Conservation (phyloP, 2,113 vertebrate genomes). For the Callipepla californica region DNA sequence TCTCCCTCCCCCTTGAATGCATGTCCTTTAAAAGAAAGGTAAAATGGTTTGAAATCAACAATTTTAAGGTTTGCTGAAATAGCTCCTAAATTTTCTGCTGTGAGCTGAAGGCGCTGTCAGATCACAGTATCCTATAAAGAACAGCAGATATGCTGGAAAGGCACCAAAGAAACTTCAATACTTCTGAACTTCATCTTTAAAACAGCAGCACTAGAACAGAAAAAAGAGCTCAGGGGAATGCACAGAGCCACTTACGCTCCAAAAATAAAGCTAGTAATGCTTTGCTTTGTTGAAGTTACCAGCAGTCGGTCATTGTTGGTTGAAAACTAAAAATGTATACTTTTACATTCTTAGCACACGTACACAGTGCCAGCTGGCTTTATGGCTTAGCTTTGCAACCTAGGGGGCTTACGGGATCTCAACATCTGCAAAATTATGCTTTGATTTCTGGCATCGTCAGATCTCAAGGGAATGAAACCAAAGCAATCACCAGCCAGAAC, state of each 20-base stretch:
- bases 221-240: conserved; percentile 50
- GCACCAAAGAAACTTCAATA: conserved; percentile 49
- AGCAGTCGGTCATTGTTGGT: conserved; percentile 65
- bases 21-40: conserved; percentile 17
- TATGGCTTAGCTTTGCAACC: conserved; percentile 57
- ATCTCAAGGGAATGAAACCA: conserved; percentile 64
- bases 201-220: conserved; percentile 50
- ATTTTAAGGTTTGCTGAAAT: conserved; percentile 12
- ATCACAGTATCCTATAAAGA: conserved; percentile 47
- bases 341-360: conserved; percentile 72
- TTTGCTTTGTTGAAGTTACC: conserved; percentile 67
- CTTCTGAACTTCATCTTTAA: conserved; percentile 59
- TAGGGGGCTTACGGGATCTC: conserved; percentile 70
- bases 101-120: background rate
- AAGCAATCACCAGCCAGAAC: conserved; percentile 72
- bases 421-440: conserved; percentile 75
- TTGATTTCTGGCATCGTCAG: conserved; percentile 73
- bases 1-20: background rate
- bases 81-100: background rate
- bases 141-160: conserved; percentile 55
- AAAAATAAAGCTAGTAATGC: conserved; percentile 42
- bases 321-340: conserved; percentile 73
- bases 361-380: conserved; percentile 67
- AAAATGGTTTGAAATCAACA: conserved; percentile 17
- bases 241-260: conserved; percentile 51